phyloP scores from a whole-genome alignment of 2,797 vertebrate species.

The Acrocephalus scirpaceus region DNA sequence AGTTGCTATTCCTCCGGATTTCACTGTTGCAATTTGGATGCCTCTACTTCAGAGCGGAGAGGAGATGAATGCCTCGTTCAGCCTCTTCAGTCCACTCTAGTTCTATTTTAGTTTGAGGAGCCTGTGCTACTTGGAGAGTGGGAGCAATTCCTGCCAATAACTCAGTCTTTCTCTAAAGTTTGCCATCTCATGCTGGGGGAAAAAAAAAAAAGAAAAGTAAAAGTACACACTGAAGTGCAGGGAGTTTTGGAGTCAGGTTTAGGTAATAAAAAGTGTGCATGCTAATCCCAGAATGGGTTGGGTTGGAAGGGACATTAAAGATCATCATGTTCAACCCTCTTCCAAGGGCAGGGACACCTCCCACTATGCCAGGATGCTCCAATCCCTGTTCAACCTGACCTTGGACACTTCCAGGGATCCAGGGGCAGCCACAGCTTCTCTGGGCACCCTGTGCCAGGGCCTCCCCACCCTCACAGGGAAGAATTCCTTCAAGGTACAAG shows the following conservation, averaged over 20 bases:
- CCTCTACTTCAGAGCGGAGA: slow-evolving; percentile 32
- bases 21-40: slow-evolving; percentile 39
- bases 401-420: not conserved
- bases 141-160: not conserved
- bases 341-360: accelerated
- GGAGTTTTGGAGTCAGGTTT: not conserved
- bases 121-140: not conserved
- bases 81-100: slow-evolving; percentile 67
- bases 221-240: accelerated
- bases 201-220: not conserved
- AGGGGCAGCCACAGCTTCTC: not conserved
- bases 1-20: slow-evolving; percentile 44
- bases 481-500: not conserved
- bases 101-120: slow-evolving; percentile 66
- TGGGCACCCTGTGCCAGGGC: not conserved
- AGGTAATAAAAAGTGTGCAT: not conserved
- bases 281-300: not conserved
- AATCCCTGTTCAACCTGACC: accelerated
- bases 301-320: not conserved
- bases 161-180: slow-evolving; percentile 26
- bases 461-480: accelerated
- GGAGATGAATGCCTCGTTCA: slow-evolving; percentile 56
- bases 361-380: accelerated
- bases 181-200: not conserved
- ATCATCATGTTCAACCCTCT: accelerated